Conservation (phyloP, 1,140 invertebrate genomes). For the Hypsibius dujardini region DNA sequence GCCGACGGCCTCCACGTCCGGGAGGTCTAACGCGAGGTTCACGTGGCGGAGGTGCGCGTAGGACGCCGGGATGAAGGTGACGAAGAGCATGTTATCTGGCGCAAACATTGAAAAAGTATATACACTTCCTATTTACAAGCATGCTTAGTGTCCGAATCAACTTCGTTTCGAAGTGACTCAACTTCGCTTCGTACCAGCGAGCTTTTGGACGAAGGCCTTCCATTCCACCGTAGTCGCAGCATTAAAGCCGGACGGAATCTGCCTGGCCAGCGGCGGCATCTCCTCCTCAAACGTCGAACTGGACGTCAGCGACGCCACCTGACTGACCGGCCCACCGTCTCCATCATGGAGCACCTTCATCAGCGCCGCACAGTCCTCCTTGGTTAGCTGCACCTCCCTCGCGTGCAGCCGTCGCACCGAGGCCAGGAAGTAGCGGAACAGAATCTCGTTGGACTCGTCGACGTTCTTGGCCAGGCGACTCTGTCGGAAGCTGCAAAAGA, state of each 20-base stretch:
- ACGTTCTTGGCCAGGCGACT: background rate
- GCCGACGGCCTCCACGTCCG: background rate
- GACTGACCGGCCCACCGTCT: conserved; percentile 17
- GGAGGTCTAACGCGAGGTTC: conserved; percentile 6
- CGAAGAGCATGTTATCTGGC: conserved; percentile 43
- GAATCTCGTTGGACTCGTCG: conserved; percentile 39
- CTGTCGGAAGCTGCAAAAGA: conserved; percentile 4
- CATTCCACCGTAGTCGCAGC: no score
- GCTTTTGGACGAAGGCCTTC: no score
- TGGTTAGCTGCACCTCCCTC: conserved; percentile 42
- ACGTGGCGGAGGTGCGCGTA: conserved; percentile 32
- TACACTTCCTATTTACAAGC: no score
- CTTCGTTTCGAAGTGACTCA: no score
- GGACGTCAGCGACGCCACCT: conserved; percentile 19
- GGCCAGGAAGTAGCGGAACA: conserved; percentile 42
- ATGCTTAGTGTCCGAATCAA: no score
- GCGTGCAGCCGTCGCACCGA: conserved; percentile 43
- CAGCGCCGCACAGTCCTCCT: conserved; percentile 40
- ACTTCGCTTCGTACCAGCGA: no score
- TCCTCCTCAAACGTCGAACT: conserved; percentile 7
- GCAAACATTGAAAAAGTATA: conserved; percentile 50
- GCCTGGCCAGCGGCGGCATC: background rate
- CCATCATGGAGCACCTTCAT: conserved; percentile 36
- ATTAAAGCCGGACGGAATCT: no score
- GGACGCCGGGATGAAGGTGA: conserved; percentile 50